Base-by-base conservation (phyloP, 1,140 invertebrate genomes). In the Notospermus geniculatus region DNA sequence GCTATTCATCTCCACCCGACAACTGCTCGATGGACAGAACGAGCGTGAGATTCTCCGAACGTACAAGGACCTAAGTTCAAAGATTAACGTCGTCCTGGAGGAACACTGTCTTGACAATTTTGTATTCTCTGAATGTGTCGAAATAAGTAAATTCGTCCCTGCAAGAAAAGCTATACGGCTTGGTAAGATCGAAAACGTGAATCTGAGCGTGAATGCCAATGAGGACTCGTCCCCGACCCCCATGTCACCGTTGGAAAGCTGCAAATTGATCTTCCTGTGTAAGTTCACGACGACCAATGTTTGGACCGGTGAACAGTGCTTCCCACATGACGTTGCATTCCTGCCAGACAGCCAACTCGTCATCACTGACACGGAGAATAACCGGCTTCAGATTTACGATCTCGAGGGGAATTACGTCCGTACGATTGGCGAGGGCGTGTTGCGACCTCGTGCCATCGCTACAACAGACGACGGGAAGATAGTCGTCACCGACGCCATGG, bases 241-340 rank as follows among this genome's bases (percentile, higher is more conserved):
- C 19, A 23, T 50, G n/a, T 23, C 19, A n/a, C 5, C n/a, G 4
- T 50, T 50, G 19, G 46, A 50, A n/a, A 23, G 25, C 25, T 27
- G 19, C 9, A 50, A 27, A n/a, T n/a, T 50, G 46, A 50, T 50
- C 25, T 50, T 50, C 46, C n/a, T 50, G 46, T 50, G 19, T 19
- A 50, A 50, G 25, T 50, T 50, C n/a, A 23, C 46, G 5, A 50
- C 46, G 46, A 23, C 46, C n/a, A 23, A 19, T n/a, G n/a, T 27
- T n/a, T 50, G 46, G 46, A 27, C 25, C 46, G 46, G 46, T n/a
- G 46, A 50, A 9, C 19, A 23, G n/a, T 23, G 46, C n/a, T 50
- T 23, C 46, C 46, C 46, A n/a, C 46, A n/a, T 9, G 25, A 23
- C n/a, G n/a, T 50, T 9, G 46, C n/a, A 50, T 50, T 27, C n/a